Percentiles rank a stretch among this genome's conserved stretches.
Conservation (phyloP, 2,797 vertebrate genomes). For the Acomys russatus region DNA sequence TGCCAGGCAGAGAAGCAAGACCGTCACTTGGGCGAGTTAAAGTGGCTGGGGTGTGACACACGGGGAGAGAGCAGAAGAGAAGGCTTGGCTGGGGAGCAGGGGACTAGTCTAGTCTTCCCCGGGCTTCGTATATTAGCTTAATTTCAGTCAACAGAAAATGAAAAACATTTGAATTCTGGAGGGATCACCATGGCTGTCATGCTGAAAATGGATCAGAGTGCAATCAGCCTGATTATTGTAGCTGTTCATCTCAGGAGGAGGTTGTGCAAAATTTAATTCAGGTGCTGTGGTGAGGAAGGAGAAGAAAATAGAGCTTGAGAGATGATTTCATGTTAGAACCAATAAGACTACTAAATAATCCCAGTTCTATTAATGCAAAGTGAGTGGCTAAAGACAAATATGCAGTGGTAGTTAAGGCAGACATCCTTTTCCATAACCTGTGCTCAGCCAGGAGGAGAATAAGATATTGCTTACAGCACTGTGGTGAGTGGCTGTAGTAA, state of each 20-base stretch:
- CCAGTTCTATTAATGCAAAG: conserved; percentile 3
- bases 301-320: conserved; percentile 53
- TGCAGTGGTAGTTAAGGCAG: background rate
- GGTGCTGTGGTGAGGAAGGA: background rate
- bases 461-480: conserved; percentile 3
- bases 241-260: conserved; percentile 60
- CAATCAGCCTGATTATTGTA: conserved; percentile 25
- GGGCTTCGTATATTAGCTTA: background rate
- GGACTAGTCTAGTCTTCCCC: background rate
- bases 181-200: conserved; percentile 1
- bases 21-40: background rate
- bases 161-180: conserved; percentile 60
- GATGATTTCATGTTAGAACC: conserved; percentile 56
- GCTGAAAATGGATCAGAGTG: conserved; percentile 34
- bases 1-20: background rate
- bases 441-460: conserved; percentile 46
- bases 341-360: background rate
- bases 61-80: background rate
- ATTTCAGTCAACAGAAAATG: conserved; percentile 33
- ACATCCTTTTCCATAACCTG: conserved; percentile 2
- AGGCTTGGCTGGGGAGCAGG: background rate
- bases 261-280: conserved; percentile 37
- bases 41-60: background rate
- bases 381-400: conserved; percentile 41
- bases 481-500: conserved; percentile 10